Evolutionary conservation across 2,888 invertebrate species (phyloP).

Genomic region (Tortrix viridana): DNA sequence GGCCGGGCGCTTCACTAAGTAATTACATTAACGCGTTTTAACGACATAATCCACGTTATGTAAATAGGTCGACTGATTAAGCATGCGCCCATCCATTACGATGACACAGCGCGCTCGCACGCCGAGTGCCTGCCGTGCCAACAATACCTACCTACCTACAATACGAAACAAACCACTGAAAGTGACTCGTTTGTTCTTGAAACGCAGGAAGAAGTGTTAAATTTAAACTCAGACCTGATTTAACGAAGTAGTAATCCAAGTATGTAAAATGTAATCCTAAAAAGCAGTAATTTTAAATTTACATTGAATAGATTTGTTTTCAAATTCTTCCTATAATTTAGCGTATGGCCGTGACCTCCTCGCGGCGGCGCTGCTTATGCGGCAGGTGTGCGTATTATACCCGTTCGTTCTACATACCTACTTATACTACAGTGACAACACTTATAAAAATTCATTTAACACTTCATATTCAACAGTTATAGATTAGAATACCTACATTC

Average conservation of each 20-base stretch:
- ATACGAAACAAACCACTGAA: no score
- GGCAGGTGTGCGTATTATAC: not conserved
- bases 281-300: constrained; percentile 10
- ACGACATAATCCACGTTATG: constrained; percentile 22
- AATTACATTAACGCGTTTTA: constrained; percentile 32
- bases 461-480: no score
- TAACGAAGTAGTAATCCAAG: no score
- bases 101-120: constrained; percentile 1
- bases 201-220: no score
- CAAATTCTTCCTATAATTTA: not conserved
- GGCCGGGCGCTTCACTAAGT: constrained; percentile 6
- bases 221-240: no score
- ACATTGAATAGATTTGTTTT: constrained; percentile 1
- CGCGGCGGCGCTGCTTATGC: constrained; percentile 1
- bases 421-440: no score
- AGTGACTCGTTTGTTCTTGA: no score
- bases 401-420: no score
- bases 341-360: constrained; percentile 11
- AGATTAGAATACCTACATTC: no score
- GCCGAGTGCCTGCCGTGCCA: constrained; percentile 9
- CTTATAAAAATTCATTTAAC: no score
- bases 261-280: no score
- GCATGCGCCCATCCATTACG: constrained; percentile 12
- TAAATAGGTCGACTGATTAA: constrained; percentile 20
- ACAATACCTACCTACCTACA: not conserved